phyloP scores from a whole-genome alignment of 2,113 vertebrate species.

The Cettia cetti region DNA sequence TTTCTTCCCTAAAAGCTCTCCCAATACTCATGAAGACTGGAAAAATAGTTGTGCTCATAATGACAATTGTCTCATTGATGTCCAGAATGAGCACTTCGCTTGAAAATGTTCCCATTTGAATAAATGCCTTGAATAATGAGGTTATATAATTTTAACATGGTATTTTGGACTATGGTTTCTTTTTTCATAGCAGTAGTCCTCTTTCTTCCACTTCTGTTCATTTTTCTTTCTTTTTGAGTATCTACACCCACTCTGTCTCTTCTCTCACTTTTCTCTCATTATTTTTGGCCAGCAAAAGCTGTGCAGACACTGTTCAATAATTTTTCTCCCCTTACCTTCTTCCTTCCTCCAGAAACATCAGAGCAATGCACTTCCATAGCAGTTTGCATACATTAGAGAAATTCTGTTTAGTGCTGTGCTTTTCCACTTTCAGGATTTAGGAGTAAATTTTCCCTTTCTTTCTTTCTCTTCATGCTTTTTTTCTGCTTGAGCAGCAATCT shows the following conservation, averaged over 20 bases:
- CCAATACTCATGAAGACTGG: background rate
- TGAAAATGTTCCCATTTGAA: background rate
- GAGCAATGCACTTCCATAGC: background rate
- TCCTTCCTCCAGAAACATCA: background rate
- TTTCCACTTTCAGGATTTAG: background rate
- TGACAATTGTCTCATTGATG: background rate
- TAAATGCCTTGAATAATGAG: background rate
- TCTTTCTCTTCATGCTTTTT: background rate
- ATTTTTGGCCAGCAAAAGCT: background rate
- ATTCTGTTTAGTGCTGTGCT: background rate
- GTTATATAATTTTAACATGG: background rate
- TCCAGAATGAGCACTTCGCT: background rate
- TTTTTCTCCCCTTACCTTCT: background rate
- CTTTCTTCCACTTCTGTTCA: background rate
- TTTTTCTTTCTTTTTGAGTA: background rate
- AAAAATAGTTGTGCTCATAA: background rate
- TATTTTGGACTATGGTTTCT: background rate
- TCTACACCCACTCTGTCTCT: background rate
- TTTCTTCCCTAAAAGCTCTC: background rate
- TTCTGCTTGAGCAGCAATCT: background rate
- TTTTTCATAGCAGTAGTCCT: background rate
- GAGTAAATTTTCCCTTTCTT: background rate
- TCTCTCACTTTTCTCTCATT: background rate
- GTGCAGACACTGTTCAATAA: rapidly evolving
- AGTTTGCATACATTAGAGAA: background rate